Evolutionary conservation across 2,888 invertebrate species (phyloP).

Genomic region (Anthophora plumipes): DNA sequence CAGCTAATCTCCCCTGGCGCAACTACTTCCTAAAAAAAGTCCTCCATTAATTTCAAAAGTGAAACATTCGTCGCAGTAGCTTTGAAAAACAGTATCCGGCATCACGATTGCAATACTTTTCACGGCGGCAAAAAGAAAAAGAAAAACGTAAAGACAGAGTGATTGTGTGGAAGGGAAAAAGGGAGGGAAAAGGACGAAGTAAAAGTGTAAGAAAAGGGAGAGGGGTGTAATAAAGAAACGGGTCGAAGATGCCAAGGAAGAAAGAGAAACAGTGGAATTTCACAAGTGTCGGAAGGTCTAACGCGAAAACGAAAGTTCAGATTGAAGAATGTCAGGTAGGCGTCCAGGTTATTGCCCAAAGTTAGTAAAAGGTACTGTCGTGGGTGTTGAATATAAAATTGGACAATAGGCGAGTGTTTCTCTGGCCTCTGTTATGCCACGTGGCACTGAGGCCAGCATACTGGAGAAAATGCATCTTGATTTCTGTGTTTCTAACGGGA

Average conservation of each 20-base stretch:
- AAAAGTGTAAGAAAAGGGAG: background rate
- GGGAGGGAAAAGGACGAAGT: background rate
- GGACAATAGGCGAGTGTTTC: constrained; percentile 56
- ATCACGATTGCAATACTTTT: constrained; percentile 30
- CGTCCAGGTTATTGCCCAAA: constrained; percentile 61
- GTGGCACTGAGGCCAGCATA: background rate
- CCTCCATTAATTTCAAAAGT: constrained; percentile 20
- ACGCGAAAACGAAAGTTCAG: constrained; percentile 25
- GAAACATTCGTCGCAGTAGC: background rate
- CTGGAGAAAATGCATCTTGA: constrained; percentile 66
- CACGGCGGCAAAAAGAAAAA: too few species aligned
- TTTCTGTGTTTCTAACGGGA: constrained; percentile 69
- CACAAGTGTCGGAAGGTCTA: background rate
- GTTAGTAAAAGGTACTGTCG: constrained; percentile 52
- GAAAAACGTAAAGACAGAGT: background rate
- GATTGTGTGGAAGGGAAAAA: background rate
- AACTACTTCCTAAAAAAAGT: background rate
- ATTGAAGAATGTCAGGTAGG: constrained; percentile 29
- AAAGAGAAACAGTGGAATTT: background rate
- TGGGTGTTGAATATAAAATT: constrained; percentile 68
- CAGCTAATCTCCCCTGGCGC: background rate
- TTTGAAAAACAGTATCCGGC: background rate
- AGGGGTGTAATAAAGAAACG: too few species aligned
- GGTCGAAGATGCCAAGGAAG: too few species aligned
- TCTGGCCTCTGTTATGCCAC: too few species aligned